Base-by-base conservation (phyloP, 2,888 invertebrate genomes). In the Rugalucina vietnamica region DNA sequence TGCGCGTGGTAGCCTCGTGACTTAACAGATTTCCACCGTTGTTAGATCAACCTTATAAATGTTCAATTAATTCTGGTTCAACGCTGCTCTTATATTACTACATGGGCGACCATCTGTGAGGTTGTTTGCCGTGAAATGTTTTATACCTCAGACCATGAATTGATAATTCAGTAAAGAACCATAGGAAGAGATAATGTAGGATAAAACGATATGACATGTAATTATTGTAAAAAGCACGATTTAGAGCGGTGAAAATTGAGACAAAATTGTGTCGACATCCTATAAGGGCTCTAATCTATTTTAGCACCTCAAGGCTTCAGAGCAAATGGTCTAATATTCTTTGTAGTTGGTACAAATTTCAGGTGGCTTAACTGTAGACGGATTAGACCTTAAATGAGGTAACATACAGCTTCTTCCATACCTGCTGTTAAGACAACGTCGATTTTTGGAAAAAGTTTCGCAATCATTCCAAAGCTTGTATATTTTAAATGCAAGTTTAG, bases 21-120 rank as follows among this genome's bases (percentile, higher is more conserved):
- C 65, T 34, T 65, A 32, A 65, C 65, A 32, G 65, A 18, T 65
- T 34, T 65, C 65, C 21, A 34, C 65, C 18, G 32, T n/a, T 34
- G 65, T 65, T 65, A 65, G 27, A 65, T 65, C 82, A 75, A 79
- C 79, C 78, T 75, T 82, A 82, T 85, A 79, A 86, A 86, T 84
- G 86, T 81, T 81, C 81, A 83, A 83, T 84, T 81, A 84, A 81
- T 84, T 86, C 83, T 83, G 34, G 34, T 34, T 65, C 34, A 65
- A 65, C 34, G 34, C 65, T 1, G 34, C 32, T 65, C 65, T 65
- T 5, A 65, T 34, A 21, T 65, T 65, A 34, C 65, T 1, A 8
- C 34, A 34, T 34, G 65, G 65, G 18, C 1, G 65, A 34, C 65
- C 65, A 65, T 65, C 65, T 65, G 65, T 65, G 65, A 65, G 65